These are phyloP conservation scores for Crotalus helleri DNA, from an alignment of 2,113 vertebrate species.

Conservation along the genomic window DNA sequence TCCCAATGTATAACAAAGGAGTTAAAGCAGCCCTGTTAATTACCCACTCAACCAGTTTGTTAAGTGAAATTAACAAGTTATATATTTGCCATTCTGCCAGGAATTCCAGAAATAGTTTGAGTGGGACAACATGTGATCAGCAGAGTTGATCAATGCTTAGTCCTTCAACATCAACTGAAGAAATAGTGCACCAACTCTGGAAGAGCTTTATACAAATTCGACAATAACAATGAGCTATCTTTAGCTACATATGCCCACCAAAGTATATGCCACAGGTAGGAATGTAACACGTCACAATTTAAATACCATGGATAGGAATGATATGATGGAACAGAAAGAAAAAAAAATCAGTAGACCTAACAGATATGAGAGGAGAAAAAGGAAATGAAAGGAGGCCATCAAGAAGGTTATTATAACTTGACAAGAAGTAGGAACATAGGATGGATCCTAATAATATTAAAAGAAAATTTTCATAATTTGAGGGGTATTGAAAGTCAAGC, in stretches of 20 bases:
- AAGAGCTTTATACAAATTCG: neutral
- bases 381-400: neutral
- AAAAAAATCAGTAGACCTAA: neutral
- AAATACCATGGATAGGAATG: neutral
- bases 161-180: neutral
- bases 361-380: too few relatives aligned
- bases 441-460: neutral
- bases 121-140: neutral
- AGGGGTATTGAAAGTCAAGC: neutral
- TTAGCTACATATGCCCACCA: neutral
- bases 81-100: neutral
- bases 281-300: neutral
- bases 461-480: neutral
- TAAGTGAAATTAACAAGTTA: neutral
- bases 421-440: neutral
- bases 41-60: neutral
- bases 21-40: neutral
- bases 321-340: neutral
- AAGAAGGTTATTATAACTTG: neutral
- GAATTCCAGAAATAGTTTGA: neutral
- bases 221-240: neutral
- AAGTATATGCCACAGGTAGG: neutral
- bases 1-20: neutral
- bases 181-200: neutral
- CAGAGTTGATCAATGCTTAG: neutral